Base-by-base conservation (phyloP, 2,797 vertebrate genomes). In the Thalassophryne amazonica region DNA sequence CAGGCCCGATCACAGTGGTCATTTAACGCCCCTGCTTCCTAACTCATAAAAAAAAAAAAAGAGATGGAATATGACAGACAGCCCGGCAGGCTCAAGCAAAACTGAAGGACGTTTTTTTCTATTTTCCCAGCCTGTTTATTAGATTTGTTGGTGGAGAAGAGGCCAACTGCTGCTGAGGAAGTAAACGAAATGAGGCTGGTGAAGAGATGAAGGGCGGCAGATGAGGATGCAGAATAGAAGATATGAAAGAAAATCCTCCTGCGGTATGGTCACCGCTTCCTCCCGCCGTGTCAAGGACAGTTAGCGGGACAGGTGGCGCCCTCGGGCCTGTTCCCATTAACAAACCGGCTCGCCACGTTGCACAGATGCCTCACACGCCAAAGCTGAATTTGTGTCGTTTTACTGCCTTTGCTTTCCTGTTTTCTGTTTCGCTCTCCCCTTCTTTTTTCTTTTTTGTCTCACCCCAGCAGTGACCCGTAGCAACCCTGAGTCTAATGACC, bases 401-500 rank as follows among this genome's bases (percentile, higher is more conserved):
- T 46, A 51, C 49, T 53, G 49, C 46, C 15, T 33, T 48, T 38
- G 10, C 29, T 36, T 37, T 27, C 41, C 10, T 47, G 30, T 35
- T 65, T 63, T 47, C 29, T 23, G 24, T 38, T 45, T 22, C 49
- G 35, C 47, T 36, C 12, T 17, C 9, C 23, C 3, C 27, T 53
- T 54, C 47, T 39, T 47, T 52, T 54, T 39, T 69, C 33, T 57
- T 33, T 51, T n/a, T 49, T 22, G 42, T 40, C 56, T 79, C 77
- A 60, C 63, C 59, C 68, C 57, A 64, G 66, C 69, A 7, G 47
- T 87, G 84, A 84, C 85, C 84, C 75, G 13, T 70, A 52, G 59
- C 75, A 76, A 65, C 78, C 87, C 63, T 78, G 47, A 40, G 60
- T 68, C 83, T 87, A 86, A 87, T 86, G 85, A 85, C 79, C 67